Base-by-base conservation (phyloP, 2,797 vertebrate species). In the Artibeus jamaicensis region DNA sequence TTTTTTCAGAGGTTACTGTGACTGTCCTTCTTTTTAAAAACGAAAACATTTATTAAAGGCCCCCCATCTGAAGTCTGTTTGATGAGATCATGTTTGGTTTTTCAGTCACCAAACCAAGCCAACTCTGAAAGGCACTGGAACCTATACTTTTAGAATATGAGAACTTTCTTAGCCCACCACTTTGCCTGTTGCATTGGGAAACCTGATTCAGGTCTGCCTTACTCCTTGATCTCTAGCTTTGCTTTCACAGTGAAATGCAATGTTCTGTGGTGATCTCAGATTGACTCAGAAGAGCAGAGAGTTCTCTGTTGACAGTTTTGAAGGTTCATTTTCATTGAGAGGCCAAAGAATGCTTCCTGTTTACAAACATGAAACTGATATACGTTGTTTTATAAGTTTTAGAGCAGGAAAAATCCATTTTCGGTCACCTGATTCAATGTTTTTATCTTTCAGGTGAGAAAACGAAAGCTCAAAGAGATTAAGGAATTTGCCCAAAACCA, bases 341-440 rank as follows among this genome's bases (percentile, higher is more conserved):
- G 22, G 34, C 44, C 71, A 91, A 86, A 95, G 59, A 88, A 90
- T 62, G 44, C 48, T 79, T 96, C 87, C 95, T 96, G 91, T 87
- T 94, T 90, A 92, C 24, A 86, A 93, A 59, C 57, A n/a, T 71
- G 26, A 86, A 76, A 73, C 32, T 84, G 76, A 95, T 37, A 93
- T 48, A 91, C 62, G n/a, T 73, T 85, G 32, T 86, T 86, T 84
- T 68, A 42, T 82, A 89, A 89, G 39, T 91, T 83, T 83, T 57
- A 94, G 24, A 81, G 62, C 10, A 84, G 84, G 26, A 83, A 81
- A 93, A 68, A 95, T 89, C 67, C 1, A 0, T 79, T 39, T 91
- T 55, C 93, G 39, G 44, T 84, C 71, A 70, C 53, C 81, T 53
- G 34, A 57, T 68, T 70, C 65, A 96, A 65, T 12, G 1, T 89